Evolutionary conservation across 2,888 invertebrate genomes (phyloP), one percentile per base, ranked within the genome.

Genomic region (Allygus modestus): DNA sequence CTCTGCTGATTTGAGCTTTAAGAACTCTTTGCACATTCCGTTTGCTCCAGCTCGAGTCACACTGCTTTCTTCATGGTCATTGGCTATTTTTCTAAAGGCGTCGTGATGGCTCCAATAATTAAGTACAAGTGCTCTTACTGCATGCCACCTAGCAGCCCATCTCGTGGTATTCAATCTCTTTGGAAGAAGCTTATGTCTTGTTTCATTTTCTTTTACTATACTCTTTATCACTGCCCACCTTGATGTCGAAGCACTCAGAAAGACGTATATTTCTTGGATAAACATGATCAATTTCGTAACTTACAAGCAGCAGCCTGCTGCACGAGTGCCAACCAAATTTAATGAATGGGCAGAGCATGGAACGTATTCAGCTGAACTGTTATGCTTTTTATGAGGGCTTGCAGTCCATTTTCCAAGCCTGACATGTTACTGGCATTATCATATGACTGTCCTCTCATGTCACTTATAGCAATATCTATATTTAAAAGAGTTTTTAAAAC

Each of bases 401-500:
- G 79, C 12, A 79, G 17, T 4, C 79, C 79, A 26, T 51, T 51
- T 17, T 79, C 51, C 4, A n/a, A 37, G 17, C 54, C 33, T 5
- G 71, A 71, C 71, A 71, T 71, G 17, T 71, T 71, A n/a, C 28
- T 28, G 12, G 71, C 71, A 71, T 71, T 71, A n/a, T 71, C 71
- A 33, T 71, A 71, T n/a, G 71, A 71, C 20, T 71, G 71, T 15
- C 69, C 69, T 69, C 69, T 69, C 69, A 69, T 69, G 7, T 69
- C 23, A 28, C 69, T 26, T 54, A 85, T 69, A 46, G 54, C 28
- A 54, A 84, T 58, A 43, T 85, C 83, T 85, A 85, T 61, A 17
- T 82, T 75, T 41, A 26, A 37, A 37, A 85, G 61, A 73, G 81
- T 77, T 23, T 61, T 61, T 71, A 81, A 41, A 84, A 85, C 43